Evolutionary conservation across 2,888 invertebrate species (phyloP).

Genomic region (Yponomeuta plumbellus): DNA sequence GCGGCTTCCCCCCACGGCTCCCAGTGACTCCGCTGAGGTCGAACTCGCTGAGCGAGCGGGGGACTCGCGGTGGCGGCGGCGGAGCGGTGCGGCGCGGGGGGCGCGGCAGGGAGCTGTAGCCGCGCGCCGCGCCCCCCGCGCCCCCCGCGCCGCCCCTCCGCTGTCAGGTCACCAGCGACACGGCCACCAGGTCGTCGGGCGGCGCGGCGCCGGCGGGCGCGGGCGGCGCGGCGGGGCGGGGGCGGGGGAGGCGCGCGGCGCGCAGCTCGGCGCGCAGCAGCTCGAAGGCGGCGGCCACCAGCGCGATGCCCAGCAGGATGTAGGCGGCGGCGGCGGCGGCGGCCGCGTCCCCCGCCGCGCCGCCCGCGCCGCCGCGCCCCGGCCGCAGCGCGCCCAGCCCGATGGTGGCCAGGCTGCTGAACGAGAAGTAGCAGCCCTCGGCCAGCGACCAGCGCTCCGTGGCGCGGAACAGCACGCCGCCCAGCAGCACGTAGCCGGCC

Average conservation of each 20-base stretch:
- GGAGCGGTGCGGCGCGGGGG: constrained; percentile 79
- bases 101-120: constrained; percentile 78
- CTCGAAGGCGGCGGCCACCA: constrained; percentile 92
- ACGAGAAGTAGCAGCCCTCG: constrained; percentile 90
- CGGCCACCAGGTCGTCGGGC: constrained; percentile 67
- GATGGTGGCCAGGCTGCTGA: constrained; percentile 87
- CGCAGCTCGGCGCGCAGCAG: constrained; percentile 86
- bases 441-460: constrained; percentile 95
- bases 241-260: constrained; percentile 37
- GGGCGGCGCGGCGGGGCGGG: constrained; percentile 43
- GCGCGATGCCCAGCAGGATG: constrained; percentile 89
- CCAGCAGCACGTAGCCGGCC: constrained; percentile 90
- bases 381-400: constrained; percentile 89
- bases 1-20: constrained; percentile 36
- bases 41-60: constrained; percentile 89
- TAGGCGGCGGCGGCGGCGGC: constrained; percentile 87
- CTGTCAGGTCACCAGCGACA: constrained; percentile 77
- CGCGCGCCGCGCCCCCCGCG: constrained; percentile 22
- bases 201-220: constrained; percentile 53
- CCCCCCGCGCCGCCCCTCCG: constrained; percentile 31
- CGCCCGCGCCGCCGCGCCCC: constrained; percentile 70
- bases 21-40: constrained; percentile 81
- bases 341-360: constrained; percentile 78
- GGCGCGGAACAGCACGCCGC: constrained; percentile 91
- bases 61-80: constrained; percentile 80